These are phyloP conservation scores for Drosophila pallidifrons DNA, from an alignment of 1,140 invertebrate genomes.

Conservation along the genomic window DNA sequence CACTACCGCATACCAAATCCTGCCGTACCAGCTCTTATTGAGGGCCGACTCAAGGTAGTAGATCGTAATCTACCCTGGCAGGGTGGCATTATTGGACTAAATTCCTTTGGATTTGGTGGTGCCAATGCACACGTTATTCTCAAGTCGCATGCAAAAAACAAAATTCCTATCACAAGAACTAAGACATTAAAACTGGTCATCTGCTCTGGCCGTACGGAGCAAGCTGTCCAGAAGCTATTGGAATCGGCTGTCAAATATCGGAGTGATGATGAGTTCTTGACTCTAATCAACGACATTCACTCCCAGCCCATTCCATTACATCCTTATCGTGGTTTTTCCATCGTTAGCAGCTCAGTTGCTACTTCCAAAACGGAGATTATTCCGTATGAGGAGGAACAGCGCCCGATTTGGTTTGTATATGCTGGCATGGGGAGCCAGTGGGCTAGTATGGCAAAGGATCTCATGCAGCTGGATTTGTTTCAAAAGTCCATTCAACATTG, in stretches of 20 bases:
- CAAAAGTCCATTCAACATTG: slow-evolving; percentile 91
- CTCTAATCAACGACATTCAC: slow-evolving; percentile 91
- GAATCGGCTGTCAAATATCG: slow-evolving; percentile 87
- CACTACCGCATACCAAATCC: slow-evolving; percentile 95
- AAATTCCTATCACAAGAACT: slow-evolving; percentile 85
- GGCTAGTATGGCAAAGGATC: slow-evolving; percentile 95
- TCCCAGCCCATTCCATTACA: slow-evolving; percentile 89
- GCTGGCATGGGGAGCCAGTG: slow-evolving; percentile 99
- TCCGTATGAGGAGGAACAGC: slow-evolving; percentile 86
- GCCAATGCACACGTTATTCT: slow-evolving; percentile 97
- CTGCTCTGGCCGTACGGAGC: slow-evolving; percentile 93
- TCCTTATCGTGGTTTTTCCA: slow-evolving; percentile 90
- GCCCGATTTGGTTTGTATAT: slow-evolving; percentile 97
- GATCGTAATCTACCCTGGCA: slow-evolving; percentile 92
- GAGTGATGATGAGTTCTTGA: slow-evolving; percentile 91
- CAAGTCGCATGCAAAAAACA: slow-evolving; percentile 89
- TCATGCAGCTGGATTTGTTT: slow-evolving; percentile 93
- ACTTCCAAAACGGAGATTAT: slow-evolving; percentile 75
- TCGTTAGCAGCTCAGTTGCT: slow-evolving; percentile 86
- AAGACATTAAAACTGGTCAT: slow-evolving; percentile 89
- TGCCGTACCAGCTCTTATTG: slow-evolving; percentile 93
- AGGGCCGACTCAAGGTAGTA: slow-evolving; percentile 95
- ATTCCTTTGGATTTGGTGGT: slow-evolving; percentile 99
- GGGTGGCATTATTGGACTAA: slow-evolving; percentile 94
- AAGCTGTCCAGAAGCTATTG: slow-evolving; percentile 90